A percentile compares a stretch with the other conserved stretches of the same genome.
Evolutionary conservation across 2,797 vertebrate species (phyloP).

Genomic region (Agapornis canus): DNA sequence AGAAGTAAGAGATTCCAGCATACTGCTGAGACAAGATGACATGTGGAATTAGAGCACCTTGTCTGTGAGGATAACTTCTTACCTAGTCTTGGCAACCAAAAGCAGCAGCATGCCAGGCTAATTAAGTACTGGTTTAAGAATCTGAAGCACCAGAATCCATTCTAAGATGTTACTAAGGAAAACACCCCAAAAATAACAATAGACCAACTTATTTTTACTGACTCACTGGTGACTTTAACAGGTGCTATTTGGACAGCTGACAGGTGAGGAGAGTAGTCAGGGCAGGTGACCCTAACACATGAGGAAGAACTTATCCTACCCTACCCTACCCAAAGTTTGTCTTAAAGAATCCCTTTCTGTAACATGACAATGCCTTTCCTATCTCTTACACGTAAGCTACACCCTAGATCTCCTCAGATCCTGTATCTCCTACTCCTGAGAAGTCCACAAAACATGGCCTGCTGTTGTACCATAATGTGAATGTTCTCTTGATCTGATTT

Average conservation of each 20-base stretch:
- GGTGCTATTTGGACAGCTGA: not conserved
- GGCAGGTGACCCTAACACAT: not conserved
- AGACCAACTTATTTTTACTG: not conserved
- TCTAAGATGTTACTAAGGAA: not conserved
- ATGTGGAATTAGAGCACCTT: not conserved
- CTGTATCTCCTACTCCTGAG: not conserved
- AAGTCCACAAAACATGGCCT: not conserved
- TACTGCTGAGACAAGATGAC: not conserved
- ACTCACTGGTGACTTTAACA: not conserved
- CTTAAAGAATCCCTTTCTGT: not conserved
- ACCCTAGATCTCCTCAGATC: not conserved
- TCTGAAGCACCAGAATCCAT: not conserved
- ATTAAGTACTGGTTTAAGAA: not conserved
- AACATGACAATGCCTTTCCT: not conserved
- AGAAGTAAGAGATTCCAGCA: not conserved
- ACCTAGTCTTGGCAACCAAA: not conserved
- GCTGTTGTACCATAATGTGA: not conserved
- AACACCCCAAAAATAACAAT: not conserved
- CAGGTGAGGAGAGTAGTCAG: not conserved
- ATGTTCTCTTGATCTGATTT: not conserved
- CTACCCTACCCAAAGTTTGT: not conserved
- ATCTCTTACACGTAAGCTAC: not conserved
- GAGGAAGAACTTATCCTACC: not conserved
- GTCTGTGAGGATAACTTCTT: not conserved
- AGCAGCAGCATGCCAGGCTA: not conserved